Evolutionary conservation across 2,797 vertebrate genomes (phyloP).

Genomic region (Margarornis squamiger): DNA sequence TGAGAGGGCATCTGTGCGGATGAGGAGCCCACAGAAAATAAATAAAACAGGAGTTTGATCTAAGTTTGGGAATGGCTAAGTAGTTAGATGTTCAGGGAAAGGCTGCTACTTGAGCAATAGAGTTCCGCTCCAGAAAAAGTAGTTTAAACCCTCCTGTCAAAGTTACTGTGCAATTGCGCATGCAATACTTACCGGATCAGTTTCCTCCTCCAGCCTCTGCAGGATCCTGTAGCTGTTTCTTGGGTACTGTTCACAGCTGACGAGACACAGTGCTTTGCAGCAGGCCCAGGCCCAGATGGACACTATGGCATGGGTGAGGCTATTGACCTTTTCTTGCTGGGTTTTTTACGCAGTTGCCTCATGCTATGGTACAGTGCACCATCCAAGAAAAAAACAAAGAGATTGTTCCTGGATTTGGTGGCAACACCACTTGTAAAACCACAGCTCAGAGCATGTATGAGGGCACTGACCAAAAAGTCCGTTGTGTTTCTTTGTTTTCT

Average conservation of each 20-base stretch:
- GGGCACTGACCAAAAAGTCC: not conserved
- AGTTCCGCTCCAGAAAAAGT: not conserved
- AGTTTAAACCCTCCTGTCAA: not conserved
- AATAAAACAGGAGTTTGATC: not conserved
- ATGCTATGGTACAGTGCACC: not conserved
- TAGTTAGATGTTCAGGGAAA: not conserved
- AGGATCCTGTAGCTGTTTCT: not conserved
- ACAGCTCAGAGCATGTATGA: not conserved
- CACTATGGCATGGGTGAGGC: not conserved
- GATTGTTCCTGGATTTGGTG: not conserved
- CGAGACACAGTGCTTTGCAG: slow-evolving; percentile 8
- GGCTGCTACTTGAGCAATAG: not conserved
- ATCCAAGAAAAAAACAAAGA: not conserved
- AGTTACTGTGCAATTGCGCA: slow-evolving; percentile 30
- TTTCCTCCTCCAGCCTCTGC: slow-evolving; percentile 26
- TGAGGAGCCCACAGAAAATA: not conserved
- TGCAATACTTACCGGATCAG: slow-evolving; percentile 44
- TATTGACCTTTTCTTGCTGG: not conserved
- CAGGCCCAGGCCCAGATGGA: not conserved
- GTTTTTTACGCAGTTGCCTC: not conserved
- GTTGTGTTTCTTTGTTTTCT: not conserved
- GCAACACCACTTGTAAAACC: not conserved
- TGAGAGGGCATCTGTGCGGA: not conserved
- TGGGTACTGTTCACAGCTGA: slow-evolving; percentile 13
- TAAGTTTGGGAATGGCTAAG: not conserved